Percentiles rank a stretch among this genome's conserved stretches.
These are phyloP conservation scores for Potorous gilbertii DNA, from an alignment of 2,797 vertebrate species.

Conservation along the genomic window DNA sequence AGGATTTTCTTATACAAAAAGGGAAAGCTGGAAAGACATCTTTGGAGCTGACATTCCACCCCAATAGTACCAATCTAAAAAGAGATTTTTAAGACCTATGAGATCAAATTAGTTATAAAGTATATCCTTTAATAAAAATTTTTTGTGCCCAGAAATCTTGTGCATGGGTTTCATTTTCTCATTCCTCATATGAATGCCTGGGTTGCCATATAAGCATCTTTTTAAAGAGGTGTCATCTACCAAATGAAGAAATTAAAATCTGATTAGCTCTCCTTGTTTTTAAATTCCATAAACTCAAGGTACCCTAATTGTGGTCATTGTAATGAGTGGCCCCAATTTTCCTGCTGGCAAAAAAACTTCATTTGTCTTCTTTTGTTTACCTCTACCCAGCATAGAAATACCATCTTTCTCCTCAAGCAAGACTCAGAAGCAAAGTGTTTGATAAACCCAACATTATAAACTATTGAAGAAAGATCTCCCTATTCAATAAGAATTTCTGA, in stretches of 20 bases:
- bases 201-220: not conserved
- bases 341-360: not conserved
- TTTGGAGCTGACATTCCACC: not conserved
- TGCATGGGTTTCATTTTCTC: not conserved
- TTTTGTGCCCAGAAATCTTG: not conserved
- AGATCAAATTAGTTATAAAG: not conserved
- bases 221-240: not conserved
- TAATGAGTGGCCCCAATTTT: not conserved
- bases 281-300: not conserved
- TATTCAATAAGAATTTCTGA: not conserved
- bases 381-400: not conserved
- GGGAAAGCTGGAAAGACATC: not conserved
- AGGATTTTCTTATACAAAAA: not conserved
- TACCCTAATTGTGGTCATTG: not conserved
- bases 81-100: not conserved
- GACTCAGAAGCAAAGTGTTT: not conserved
- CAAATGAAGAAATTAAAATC: not conserved
- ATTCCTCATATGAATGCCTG: not conserved
- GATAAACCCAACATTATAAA: not conserved
- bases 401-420: not conserved
- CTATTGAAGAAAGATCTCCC: not conserved
- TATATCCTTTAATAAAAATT: not conserved
- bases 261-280: not conserved
- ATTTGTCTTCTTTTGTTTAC: not conserved
- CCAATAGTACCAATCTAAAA: not conserved